These are phyloP conservation scores for Carollia perspicillata DNA, from an alignment of 2,113 vertebrate species.

Conservation along the genomic window DNA sequence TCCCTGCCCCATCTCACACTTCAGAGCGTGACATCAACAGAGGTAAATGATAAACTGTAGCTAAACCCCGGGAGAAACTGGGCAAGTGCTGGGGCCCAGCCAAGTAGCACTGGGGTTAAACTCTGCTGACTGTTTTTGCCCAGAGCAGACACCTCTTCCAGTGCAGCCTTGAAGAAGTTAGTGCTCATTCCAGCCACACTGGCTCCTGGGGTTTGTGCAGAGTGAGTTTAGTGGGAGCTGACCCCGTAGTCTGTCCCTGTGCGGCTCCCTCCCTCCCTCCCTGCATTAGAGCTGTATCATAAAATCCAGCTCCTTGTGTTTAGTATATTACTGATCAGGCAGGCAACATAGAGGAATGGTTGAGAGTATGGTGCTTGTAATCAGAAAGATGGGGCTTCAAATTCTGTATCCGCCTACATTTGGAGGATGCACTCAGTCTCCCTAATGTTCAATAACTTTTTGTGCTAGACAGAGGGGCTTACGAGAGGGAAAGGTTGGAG, in stretches of 20 bases:
- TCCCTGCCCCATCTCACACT: background rate
- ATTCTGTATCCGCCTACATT: background rate
- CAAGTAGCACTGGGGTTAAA: background rate
- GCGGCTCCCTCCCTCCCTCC: background rate
- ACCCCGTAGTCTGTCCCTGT: accelerated
- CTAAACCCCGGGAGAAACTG: background rate
- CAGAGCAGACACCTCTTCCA: background rate
- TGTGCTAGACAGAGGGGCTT: background rate
- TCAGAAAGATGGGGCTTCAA: background rate
- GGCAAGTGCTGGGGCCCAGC: too few species aligned
- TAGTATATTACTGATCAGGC: background rate
- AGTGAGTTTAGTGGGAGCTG: background rate
- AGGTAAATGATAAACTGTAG: background rate
- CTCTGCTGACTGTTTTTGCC: background rate
- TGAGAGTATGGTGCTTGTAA: background rate
- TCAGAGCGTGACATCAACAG: background rate
- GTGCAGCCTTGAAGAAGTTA: background rate
- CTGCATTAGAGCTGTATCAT: background rate
- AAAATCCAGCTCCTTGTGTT: background rate
- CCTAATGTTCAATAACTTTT: background rate
- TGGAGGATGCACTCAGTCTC: background rate
- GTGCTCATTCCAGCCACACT: background rate
- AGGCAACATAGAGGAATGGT: background rate
- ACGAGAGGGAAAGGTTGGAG: background rate
- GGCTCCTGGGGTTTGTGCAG: background rate